These are phyloP conservation scores for Monochamus saltuarius DNA, from an alignment of 1,140 invertebrate genomes.

Conservation along the genomic window DNA sequence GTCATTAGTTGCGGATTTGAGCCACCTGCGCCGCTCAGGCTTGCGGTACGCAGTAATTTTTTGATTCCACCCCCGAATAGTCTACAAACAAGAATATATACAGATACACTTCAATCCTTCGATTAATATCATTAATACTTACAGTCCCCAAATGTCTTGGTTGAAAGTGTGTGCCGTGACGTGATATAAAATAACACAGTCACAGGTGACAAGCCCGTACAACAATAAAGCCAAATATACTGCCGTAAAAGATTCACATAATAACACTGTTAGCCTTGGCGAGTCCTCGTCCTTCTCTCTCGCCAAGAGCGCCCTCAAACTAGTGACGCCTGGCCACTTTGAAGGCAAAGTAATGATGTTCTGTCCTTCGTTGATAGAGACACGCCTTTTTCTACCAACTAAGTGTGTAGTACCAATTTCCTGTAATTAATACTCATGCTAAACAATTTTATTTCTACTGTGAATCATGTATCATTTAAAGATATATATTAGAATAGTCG, in stretches of 20 bases:
- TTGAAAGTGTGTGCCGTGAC: constrained; percentile 83
- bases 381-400: constrained; percentile 61
- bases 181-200: constrained; percentile 89
- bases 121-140: constrained; percentile 24
- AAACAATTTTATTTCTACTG: too few species aligned
- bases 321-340: constrained; percentile 87
- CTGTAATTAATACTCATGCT: constrained; percentile 25
- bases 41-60: constrained; percentile 80
- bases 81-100: constrained; percentile 37
- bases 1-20: constrained; percentile 26
- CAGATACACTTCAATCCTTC: too few species aligned
- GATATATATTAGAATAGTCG: too few species aligned
- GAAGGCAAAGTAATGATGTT: constrained; percentile 69
- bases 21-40: constrained; percentile 50
- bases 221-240: constrained; percentile 91
- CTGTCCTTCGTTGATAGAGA: constrained; percentile 67
- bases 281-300: constrained; percentile 96
- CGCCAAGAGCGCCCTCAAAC: constrained; percentile 82
- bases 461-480: too few species aligned
- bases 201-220: constrained; percentile 91
- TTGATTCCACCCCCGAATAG: constrained; percentile 96
- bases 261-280: constrained; percentile 86
- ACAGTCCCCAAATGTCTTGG: constrained; percentile 71
- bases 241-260: constrained; percentile 91
- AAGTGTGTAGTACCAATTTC: constrained; percentile 54